A percentile compares a stretch with the other conserved stretches of the same genome.
phyloP scores from a whole-genome alignment of 1,140 invertebrate genomes.

The Camponotus pennsylvanicus region DNA sequence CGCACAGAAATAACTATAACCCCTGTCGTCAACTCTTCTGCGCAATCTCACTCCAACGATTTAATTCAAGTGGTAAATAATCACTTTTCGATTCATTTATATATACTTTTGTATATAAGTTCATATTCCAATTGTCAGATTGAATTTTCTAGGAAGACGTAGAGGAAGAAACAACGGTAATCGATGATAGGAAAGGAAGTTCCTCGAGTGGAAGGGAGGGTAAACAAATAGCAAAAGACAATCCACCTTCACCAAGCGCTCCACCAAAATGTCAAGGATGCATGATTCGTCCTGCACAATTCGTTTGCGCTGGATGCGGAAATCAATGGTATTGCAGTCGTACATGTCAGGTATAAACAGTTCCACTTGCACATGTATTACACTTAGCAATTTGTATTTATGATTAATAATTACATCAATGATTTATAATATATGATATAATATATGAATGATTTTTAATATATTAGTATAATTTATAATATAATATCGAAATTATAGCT shows the following conservation, averaged over 20 bases:
- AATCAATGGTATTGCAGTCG: conserved; percentile 97
- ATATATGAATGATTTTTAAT: too few relatives aligned
- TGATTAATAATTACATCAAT: conserved; percentile 27
- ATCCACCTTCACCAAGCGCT: conserved; percentile 53
- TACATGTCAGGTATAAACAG: conserved; percentile 92
- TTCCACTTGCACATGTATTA: background rate
- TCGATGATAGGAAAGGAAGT: conserved; percentile 88
- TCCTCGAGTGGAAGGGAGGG: conserved; percentile 78
- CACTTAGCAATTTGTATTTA: background rate
- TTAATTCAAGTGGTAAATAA: conserved; percentile 82
- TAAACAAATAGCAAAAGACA: conserved; percentile 58
- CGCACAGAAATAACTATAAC: conserved; percentile 88
- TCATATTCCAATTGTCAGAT: conserved; percentile 30
- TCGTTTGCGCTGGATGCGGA: conserved; percentile 94
- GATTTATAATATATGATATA: background rate
- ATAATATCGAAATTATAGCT: conserved; percentile 86
- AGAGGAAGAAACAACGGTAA: conserved; percentile 88
- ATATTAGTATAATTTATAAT: conserved; percentile 12
- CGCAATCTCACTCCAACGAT: conserved; percentile 81
- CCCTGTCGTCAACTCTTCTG: conserved; percentile 84
- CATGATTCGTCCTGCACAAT: conserved; percentile 91
- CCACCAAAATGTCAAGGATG: conserved; percentile 92
- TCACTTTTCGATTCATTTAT: background rate
- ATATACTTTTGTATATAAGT: background rate
- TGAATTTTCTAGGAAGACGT: conserved; percentile 86